These are phyloP conservation scores for Dichetophora obliterata DNA, from an alignment of 2,888 invertebrate genomes.

Conservation along the genomic window DNA sequence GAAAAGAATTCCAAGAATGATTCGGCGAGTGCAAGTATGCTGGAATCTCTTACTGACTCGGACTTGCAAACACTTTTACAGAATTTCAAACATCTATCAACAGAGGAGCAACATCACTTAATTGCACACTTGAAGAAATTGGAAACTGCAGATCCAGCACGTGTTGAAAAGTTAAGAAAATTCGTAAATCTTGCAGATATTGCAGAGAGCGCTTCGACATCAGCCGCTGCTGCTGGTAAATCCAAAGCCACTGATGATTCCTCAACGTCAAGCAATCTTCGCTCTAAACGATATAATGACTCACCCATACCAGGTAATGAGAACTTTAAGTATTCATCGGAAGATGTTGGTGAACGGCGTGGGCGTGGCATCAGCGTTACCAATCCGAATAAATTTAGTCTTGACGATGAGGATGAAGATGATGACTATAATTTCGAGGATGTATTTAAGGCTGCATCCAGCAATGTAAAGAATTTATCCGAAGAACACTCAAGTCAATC, in stretches of 20 bases:
- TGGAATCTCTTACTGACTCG: constrained; percentile 84
- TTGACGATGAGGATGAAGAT: constrained; percentile 78
- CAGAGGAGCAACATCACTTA: constrained; percentile 85
- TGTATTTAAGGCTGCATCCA: constrained; percentile 82
- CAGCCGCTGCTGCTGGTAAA: constrained; percentile 21
- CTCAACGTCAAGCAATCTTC: constrained; percentile 19
- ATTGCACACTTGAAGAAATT: constrained; percentile 86
- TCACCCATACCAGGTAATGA: constrained; percentile 4
- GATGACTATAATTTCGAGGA: constrained; percentile 89
- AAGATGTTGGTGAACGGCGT: constrained; percentile 52
- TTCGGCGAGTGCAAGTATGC: constrained; percentile 68
- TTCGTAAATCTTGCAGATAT: constrained; percentile 76
- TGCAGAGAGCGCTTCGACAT: constrained; percentile 50
- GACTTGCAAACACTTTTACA: constrained; percentile 84
- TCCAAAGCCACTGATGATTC: constrained; percentile 43
- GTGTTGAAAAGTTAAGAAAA: constrained; percentile 83
- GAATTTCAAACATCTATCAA: constrained; percentile 84
- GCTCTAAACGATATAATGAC: constrained; percentile 29
- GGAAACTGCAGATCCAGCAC: constrained; percentile 80
- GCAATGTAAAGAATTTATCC: constrained; percentile 78
- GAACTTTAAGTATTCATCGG: constrained; percentile 46
- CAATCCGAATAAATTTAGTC: constrained; percentile 65
- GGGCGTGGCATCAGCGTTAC: constrained; percentile 51
- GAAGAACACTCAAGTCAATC: constrained; percentile 50
- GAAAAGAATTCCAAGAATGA: constrained; percentile 55